Evolutionary conservation across 2,113 vertebrate genomes (phyloP).

Genomic region (Pycnonotus jocosus): DNA sequence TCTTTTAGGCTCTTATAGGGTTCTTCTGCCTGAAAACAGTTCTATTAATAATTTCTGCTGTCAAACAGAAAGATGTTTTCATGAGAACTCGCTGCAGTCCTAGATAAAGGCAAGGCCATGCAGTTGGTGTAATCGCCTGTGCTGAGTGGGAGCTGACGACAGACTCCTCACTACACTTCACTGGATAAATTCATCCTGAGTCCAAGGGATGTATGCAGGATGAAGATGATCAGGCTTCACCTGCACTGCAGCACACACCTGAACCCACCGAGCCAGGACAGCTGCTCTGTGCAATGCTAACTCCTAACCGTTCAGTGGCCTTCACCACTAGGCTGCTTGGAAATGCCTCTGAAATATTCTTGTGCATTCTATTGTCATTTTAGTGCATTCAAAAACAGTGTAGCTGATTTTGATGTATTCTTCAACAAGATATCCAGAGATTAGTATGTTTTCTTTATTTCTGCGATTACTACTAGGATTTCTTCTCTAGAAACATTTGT

Average conservation of each 20-base stretch:
- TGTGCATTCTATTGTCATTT: background rate
- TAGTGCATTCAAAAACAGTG: background rate
- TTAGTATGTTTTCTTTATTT: background rate
- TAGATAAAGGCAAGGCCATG: background rate
- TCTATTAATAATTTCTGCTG: background rate
- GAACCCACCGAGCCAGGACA: fast-evolving
- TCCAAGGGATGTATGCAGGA: background rate
- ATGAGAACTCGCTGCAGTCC: background rate
- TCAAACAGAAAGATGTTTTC: background rate
- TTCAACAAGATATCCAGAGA: background rate
- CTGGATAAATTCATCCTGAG: background rate
- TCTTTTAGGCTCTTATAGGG: background rate
- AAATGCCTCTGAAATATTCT: background rate
- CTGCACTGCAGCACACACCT: background rate
- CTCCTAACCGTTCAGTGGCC: background rate
- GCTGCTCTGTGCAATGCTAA: background rate
- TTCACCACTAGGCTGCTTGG: background rate
- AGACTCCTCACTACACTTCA: fast-evolving
- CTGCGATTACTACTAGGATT: background rate
- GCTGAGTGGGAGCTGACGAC: background rate
- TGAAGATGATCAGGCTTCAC: background rate
- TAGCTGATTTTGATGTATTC: background rate
- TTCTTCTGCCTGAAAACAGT: background rate
- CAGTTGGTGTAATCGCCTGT: background rate
- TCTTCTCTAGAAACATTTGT: background rate